These are phyloP conservation scores for Apis dorsata DNA, from an alignment of 1,140 invertebrate species.

Conservation along the genomic window DNA sequence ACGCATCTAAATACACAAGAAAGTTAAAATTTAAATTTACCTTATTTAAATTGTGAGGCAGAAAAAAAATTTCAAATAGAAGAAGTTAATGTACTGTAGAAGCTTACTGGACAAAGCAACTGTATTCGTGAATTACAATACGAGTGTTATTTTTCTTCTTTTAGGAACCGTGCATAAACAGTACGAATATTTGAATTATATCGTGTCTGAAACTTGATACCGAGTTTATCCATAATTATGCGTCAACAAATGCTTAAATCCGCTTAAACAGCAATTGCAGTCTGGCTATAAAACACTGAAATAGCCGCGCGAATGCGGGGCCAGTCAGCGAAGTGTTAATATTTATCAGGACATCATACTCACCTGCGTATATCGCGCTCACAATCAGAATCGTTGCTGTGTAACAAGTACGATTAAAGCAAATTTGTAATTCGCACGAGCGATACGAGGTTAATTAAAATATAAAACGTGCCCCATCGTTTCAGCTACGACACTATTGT, in stretches of 20 bases:
- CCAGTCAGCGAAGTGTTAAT: neutral
- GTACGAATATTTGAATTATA: no score
- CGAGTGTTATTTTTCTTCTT: no score
- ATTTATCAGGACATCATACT: neutral
- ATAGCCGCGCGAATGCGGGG: neutral
- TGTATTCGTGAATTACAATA: no score
- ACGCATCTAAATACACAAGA: no score
- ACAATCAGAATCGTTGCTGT: neutral
- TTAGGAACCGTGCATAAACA: no score
- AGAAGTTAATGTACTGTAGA: no score
- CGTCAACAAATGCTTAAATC: neutral
- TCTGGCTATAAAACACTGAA: neutral
- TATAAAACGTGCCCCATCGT: neutral
- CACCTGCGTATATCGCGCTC: neutral
- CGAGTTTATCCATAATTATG: no score
- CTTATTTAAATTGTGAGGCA: no score
- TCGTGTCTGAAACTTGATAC: no score
- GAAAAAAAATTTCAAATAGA: no score
- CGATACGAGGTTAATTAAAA: slow-evolving; percentile 16
- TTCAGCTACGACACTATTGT: neutral
- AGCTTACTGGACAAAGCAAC: no score
- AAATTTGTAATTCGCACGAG: neutral
- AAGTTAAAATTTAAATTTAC: no score
- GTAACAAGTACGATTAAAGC: neutral
- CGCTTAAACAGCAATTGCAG: neutral